Percentiles rank a stretch among this genome's conserved stretches.
phyloP scores from a whole-genome alignment of 2,888 invertebrate genomes.

The Drosophila ezoana region DNA sequence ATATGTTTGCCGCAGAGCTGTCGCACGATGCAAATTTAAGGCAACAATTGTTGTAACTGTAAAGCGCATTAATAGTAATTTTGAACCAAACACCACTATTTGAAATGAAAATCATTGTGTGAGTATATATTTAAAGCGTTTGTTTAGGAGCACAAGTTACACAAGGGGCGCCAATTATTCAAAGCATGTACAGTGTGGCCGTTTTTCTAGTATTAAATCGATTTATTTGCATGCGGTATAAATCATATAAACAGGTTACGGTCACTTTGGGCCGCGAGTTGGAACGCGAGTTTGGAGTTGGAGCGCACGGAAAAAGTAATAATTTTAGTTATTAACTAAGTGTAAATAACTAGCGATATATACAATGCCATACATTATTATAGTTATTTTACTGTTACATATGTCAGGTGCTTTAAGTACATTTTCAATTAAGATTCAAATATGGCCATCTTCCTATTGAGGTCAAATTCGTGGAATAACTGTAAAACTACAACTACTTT shows the following conservation, averaged over 20 bases:
- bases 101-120: too few relatives aligned
- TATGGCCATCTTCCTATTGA: conserved; percentile 21
- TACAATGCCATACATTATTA: background rate
- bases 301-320: conserved; percentile 48
- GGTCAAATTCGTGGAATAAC: conserved; percentile 57
- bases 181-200: conserved; percentile 2
- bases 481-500: conserved; percentile 28
- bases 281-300: conserved; percentile 54
- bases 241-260: conserved; percentile 11
- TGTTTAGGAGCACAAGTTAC: background rate
- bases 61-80: too few relatives aligned
- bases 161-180: background rate
- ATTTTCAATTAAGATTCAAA: background rate
- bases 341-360: conserved; percentile 15
- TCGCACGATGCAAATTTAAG: too few relatives aligned
- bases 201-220: conserved; percentile 16
- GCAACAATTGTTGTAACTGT: too few relatives aligned
- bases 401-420: background rate
- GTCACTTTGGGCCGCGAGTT: conserved; percentile 55
- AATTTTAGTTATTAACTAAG: conserved; percentile 11
- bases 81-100: too few relatives aligned
- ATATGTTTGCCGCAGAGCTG: background rate
- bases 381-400: background rate
- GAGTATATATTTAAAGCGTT: too few relatives aligned
- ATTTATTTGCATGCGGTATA: conserved; percentile 1